Conservation (phyloP, 2,113 vertebrate genomes). For the chimpanzee (Pan troglodytes) region NHGRI_mPanTro3-v2.1_pri NC_072404.2:17088501-17089000, state of each 20-base stretch:
- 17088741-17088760: not conserved
- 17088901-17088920: not conserved
- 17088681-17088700: slow-evolving; percentile 1
- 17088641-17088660: not conserved
- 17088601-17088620: not conserved
- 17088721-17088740: not conserved
- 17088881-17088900: not conserved
- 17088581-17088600: not conserved
- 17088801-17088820: not conserved
- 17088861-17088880: not conserved
- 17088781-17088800: not conserved
- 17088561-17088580: not conserved
- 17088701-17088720: not conserved
- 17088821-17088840: not conserved
- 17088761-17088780: not conserved
- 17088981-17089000: not conserved
- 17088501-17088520: not conserved
- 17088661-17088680: not conserved
- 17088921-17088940: not conserved
- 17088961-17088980: not conserved
- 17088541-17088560: not conserved
- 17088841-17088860: not conserved
- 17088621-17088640: not conserved
- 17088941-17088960: not conserved
- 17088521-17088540: not conserved